Evolutionary conservation across 1,140 invertebrate species (phyloP).

Genomic region (Ips typographus): DNA sequence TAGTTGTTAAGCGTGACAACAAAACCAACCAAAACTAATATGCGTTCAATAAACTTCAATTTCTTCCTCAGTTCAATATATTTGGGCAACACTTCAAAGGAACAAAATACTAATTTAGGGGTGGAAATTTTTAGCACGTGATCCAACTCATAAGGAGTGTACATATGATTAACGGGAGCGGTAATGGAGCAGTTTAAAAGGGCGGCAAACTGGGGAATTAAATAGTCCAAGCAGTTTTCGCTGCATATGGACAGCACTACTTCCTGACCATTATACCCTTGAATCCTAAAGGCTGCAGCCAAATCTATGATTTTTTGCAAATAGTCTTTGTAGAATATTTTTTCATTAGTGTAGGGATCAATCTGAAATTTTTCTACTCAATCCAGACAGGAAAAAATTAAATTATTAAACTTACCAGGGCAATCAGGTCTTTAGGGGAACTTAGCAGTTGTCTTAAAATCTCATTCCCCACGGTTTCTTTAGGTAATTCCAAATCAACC

Average conservation of each 20-base stretch:
- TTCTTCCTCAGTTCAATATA: constrained; percentile 34
- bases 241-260: constrained; percentile 56
- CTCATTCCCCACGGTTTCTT: not conserved
- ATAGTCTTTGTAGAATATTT: constrained; percentile 25
- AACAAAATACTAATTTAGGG: constrained; percentile 55
- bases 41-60: constrained; percentile 35
- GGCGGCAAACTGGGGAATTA: constrained; percentile 53
- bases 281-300: constrained; percentile 31
- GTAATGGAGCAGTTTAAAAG: constrained; percentile 57
- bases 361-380: constrained; percentile 2
- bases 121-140: constrained; percentile 56
- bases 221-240: constrained; percentile 60
- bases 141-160: constrained; percentile 57
- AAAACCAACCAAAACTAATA: constrained; percentile 37
- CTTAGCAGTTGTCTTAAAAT: not conserved
- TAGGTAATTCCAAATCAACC: not conserved
- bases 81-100: constrained; percentile 40
- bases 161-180: constrained; percentile 61
- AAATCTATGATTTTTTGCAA: constrained; percentile 35
- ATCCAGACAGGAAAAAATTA: too few species aligned
- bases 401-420: not conserved
- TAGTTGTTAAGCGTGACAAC: not conserved
- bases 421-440: not conserved
- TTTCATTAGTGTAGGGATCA: constrained; percentile 8
- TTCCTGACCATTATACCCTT: constrained; percentile 30